Percentiles rank a stretch among this genome's conserved stretches.
Evolutionary conservation across 2,797 vertebrate genomes (phyloP).

Genomic region (Hoplostethus atlanticus): DNA sequence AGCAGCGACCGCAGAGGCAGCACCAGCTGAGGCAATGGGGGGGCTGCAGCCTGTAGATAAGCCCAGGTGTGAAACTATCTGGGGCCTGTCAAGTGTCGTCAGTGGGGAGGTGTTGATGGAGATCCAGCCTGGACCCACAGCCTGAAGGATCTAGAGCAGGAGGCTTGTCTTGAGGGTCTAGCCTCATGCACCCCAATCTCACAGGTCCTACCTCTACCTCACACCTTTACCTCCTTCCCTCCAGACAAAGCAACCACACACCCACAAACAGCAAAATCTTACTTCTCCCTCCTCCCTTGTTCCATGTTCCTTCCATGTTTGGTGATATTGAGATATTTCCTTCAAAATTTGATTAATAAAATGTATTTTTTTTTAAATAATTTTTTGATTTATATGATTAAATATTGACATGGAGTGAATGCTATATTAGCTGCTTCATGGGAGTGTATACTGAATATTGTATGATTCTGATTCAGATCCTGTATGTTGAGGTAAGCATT

Average conservation of each 20-base stretch:
- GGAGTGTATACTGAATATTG: not conserved
- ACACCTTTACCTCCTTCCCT: not conserved
- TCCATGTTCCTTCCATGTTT: conserved; percentile 41
- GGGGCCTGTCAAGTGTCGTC: conserved; percentile 63
- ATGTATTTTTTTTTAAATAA: no score
- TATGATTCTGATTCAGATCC: conserved; percentile 41
- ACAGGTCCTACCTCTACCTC: not conserved
- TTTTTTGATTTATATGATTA: conserved; percentile 7
- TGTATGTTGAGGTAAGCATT: conserved; percentile 20
- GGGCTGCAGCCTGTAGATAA: conserved; percentile 65
- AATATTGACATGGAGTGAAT: not conserved
- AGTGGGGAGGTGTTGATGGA: conserved; percentile 82
- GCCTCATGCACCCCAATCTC: conserved; percentile 29
- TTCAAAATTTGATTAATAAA: no score
- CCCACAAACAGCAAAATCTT: not conserved
- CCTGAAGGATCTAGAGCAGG: conserved; percentile 63
- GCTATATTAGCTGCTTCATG: not conserved
- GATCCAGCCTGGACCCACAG: conserved; percentile 58
- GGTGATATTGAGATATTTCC: conserved; percentile 11
- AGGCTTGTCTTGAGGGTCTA: conserved; percentile 22
- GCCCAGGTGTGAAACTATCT: conserved; percentile 76
- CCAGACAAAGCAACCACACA: not conserved
- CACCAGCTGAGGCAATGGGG: conserved; percentile 71
- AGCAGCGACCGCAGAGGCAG: conserved; percentile 52
- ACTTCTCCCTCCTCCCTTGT: not conserved